Conservation (phyloP, 1,140 invertebrate genomes). For the Varroa destructor region DNA sequence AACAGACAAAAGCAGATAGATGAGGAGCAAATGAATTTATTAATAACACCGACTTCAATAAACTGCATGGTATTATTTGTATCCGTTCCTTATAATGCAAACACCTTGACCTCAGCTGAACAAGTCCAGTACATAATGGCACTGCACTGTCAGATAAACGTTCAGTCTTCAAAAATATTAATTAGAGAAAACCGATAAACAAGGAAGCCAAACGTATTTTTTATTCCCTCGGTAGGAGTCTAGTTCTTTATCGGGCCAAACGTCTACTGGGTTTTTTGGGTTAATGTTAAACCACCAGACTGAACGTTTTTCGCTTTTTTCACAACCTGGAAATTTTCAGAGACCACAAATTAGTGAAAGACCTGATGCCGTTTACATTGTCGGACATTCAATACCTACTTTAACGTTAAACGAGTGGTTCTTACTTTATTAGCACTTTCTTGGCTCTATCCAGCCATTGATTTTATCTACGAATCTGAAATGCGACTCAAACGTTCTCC, state of each 20-base stretch:
- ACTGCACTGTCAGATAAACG: too few relatives aligned
- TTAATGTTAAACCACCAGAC: conserved; percentile 12
- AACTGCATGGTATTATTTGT: too few relatives aligned
- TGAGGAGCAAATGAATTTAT: too few relatives aligned
- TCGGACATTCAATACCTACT: too few relatives aligned
- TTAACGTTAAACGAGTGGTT: background rate
- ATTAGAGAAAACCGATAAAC: conserved; percentile 2
- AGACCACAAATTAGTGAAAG: too few relatives aligned
- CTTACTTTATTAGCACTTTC: background rate
- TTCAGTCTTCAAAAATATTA: background rate
- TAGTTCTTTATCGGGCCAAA: conserved; percentile 1
- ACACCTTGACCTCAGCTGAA: too few relatives aligned
- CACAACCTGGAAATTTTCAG: background rate
- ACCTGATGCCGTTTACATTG: too few relatives aligned
- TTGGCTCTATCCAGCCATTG: background rate
- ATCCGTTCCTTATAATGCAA: too few relatives aligned
- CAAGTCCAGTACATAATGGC: too few relatives aligned
- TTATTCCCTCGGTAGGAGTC: background rate
- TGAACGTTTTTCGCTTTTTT: background rate
- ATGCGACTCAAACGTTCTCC: background rate
- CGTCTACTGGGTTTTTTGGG: background rate
- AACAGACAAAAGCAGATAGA: too few relatives aligned
- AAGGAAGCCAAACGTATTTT: conserved; percentile 6
- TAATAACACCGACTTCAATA: too few relatives aligned
- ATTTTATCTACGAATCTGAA: background rate